Evolutionary conservation across 2,888 invertebrate species (phyloP).

Genomic region (Cryptus armator): DNA sequence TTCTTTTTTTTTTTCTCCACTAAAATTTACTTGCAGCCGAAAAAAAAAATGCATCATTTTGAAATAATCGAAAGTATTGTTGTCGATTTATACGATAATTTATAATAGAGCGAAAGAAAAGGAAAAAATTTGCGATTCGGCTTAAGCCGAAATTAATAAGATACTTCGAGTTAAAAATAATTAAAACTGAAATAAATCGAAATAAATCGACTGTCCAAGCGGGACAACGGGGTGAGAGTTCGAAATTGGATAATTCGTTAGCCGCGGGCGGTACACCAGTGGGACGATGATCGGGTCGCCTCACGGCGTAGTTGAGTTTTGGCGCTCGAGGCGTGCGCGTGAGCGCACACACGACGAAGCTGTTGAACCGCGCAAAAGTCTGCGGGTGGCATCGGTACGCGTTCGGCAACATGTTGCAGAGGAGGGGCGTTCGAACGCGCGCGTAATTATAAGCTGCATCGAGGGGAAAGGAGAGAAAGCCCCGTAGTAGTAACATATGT

Average conservation of each 20-base stretch:
- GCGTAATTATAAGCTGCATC: conserved; percentile 50
- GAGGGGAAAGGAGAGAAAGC: conserved; percentile 35
- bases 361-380: conserved; percentile 54
- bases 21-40: not conserved
- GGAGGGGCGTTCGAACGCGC: conserved; percentile 31
- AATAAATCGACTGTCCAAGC: conserved; percentile 33
- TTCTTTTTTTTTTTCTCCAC: too few relatives aligned
- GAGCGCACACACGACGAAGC: conserved; percentile 13
- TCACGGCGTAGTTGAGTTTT: conserved; percentile 69
- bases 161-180: not conserved
- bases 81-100: too few relatives aligned
- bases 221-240: conserved; percentile 54
- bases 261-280: conserved; percentile 68
- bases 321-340: conserved; percentile 51
- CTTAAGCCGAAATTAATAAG: not conserved
- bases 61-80: too few relatives aligned
- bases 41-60: not conserved
- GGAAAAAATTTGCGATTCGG: not conserved
- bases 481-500: conserved; percentile 33
- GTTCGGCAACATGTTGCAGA: conserved; percentile 37
- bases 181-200: conserved; percentile 49
- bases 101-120: too few relatives aligned
- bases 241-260: conserved; percentile 75
- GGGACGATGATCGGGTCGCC: conserved; percentile 32
- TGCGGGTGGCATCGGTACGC: conserved; percentile 59